These are phyloP conservation scores for Saccostrea glomerata DNA, from an alignment of 1,140 invertebrate species.

Conservation along the genomic window DNA sequence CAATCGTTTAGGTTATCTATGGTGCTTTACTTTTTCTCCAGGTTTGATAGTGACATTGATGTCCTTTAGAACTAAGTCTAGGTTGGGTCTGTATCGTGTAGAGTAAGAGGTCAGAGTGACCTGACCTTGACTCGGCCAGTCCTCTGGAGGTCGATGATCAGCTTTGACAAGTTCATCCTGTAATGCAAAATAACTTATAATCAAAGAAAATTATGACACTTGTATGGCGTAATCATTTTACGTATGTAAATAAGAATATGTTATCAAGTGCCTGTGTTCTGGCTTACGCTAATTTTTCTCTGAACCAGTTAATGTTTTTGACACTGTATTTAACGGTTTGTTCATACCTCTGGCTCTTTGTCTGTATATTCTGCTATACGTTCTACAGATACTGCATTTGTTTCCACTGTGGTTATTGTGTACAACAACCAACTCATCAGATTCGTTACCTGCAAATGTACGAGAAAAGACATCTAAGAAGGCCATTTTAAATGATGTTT, in stretches of 20 bases:
- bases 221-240: too few relatives aligned
- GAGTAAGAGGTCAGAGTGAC: conserved; percentile 83
- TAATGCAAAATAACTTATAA: not conserved
- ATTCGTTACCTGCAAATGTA: conserved; percentile 84
- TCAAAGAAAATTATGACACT: too few relatives aligned
- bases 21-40: conserved; percentile 79
- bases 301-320: too few relatives aligned
- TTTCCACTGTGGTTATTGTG: conserved; percentile 96
- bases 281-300: too few relatives aligned
- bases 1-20: not conserved
- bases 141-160: conserved; percentile 45
- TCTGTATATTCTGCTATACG: conserved; percentile 96
- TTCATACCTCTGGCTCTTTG: conserved; percentile 81
- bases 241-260: too few relatives aligned
- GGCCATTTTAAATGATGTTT: too few relatives aligned
- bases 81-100: conserved; percentile 69
- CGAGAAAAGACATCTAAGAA: too few relatives aligned
- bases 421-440: conserved; percentile 95
- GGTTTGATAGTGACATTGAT: conserved; percentile 65
- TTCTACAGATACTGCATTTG: conserved; percentile 97
- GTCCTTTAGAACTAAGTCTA: conserved; percentile 69
- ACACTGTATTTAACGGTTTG: too few relatives aligned
- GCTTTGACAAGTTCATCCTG: conserved; percentile 19
- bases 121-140: conserved; percentile 80
- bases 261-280: too few relatives aligned